Conservation (phyloP, 2,888 invertebrate species). For the Temnothorax unifasciatus region DNA sequence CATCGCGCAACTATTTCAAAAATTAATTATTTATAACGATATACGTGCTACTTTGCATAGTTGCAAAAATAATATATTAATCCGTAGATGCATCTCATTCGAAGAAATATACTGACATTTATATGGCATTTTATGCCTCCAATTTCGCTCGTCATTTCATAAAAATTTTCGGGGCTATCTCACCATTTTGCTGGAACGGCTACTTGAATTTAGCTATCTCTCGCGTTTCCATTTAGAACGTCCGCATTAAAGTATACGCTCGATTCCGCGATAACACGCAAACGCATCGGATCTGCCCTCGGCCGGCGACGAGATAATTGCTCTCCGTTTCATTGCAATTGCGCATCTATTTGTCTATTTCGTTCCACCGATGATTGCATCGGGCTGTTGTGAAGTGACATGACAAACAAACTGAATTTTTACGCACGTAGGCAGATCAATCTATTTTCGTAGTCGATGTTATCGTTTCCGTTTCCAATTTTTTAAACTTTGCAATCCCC, state of each 20-base stretch:
- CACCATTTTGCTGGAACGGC: neutral
- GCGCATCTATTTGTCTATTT: constrained; percentile 53
- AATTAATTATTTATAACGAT: neutral
- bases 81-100: neutral
- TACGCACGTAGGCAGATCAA: constrained; percentile 44
- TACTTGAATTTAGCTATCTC: constrained; percentile 38
- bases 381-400: constrained; percentile 29
- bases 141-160: neutral
- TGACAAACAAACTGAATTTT: constrained; percentile 50
- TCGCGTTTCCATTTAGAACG: constrained; percentile 32
- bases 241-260: constrained; percentile 28
- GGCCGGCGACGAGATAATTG: constrained; percentile 37
- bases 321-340: constrained; percentile 30
- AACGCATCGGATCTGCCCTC: constrained; percentile 25
- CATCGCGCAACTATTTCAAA: neutral
- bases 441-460: constrained; percentile 45
- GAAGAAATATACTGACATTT: neutral
- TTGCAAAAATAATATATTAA: neutral
- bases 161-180: constrained; percentile 14
- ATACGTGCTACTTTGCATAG: neutral
- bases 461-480: constrained; percentile 49
- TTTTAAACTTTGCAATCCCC: constrained; percentile 38
- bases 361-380: constrained; percentile 50
- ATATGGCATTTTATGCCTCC: neutral
- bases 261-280: constrained; percentile 31